A percentile compares a stretch with the other conserved stretches of the same genome.
Evolutionary conservation across 2,113 vertebrate genomes (phyloP).

Genomic region (Prunella himalayana): DNA sequence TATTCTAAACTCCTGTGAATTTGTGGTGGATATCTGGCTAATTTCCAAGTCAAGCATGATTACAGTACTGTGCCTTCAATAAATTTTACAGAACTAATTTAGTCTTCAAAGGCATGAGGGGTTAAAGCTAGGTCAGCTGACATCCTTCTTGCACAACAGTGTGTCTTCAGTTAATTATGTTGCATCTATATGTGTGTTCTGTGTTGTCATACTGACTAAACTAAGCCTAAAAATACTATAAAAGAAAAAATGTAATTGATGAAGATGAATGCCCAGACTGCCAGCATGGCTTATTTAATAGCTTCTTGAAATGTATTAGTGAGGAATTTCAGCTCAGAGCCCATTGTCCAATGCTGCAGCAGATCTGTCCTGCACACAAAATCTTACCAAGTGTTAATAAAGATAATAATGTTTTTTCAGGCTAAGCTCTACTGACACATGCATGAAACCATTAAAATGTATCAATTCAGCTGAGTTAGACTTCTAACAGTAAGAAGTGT

Average conservation of each 20-base stretch:
- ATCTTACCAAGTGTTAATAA: background rate
- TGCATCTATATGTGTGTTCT: slow-evolving; percentile 9
- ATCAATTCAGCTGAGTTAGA: background rate
- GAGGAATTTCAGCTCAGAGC: background rate
- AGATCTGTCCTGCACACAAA: background rate
- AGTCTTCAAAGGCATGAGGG: slow-evolving; percentile 23
- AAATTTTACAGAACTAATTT: slow-evolving; percentile 43
- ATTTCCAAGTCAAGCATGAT: slow-evolving; percentile 40
- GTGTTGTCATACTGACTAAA: slow-evolving; percentile 42
- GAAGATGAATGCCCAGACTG: slow-evolving; percentile 15
- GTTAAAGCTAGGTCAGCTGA: slow-evolving; percentile 45
- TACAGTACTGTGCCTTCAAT: slow-evolving; percentile 7
- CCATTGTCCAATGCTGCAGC: background rate
- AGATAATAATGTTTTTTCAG: background rate
- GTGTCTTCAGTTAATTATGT: slow-evolving; percentile 44
- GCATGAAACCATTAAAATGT: background rate
- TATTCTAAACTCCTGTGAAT: background rate
- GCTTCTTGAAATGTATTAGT: slow-evolving; percentile 14
- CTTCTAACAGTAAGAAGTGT: background rate
- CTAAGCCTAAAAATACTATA: background rate
- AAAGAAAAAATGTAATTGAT: slow-evolving; percentile 1
- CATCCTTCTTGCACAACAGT: background rate
- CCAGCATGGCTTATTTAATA: slow-evolving; percentile 44
- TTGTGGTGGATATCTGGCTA: slow-evolving; percentile 4
- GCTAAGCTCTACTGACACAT: background rate